Conservation (phyloP, 2,113 vertebrate species). For the Lagenorhynchus albirostris region DNA sequence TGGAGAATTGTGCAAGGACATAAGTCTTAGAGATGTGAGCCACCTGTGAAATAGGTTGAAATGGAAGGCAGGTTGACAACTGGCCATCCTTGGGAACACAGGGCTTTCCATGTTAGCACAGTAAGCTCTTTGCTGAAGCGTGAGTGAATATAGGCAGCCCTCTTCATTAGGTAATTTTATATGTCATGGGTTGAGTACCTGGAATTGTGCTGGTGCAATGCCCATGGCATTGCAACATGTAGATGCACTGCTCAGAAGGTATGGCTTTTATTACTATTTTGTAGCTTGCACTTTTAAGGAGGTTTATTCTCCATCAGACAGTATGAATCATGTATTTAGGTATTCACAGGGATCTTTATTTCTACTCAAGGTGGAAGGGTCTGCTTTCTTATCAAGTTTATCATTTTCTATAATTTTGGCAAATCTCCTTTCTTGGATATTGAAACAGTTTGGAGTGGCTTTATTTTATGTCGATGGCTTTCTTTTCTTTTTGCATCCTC, state of each 20-base stretch:
- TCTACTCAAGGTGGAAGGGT: background rate
- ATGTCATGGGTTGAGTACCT: background rate
- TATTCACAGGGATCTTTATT: background rate
- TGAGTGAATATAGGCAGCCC: background rate
- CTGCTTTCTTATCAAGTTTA: background rate
- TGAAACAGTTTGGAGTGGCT: background rate
- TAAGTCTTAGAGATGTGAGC: background rate
- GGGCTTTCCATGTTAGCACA: background rate
- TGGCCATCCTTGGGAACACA: background rate
- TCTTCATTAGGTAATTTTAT: background rate
- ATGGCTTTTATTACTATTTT: background rate
- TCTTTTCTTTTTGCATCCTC: background rate
- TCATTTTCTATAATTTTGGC: background rate
- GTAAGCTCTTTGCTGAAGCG: background rate
- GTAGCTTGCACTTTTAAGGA: background rate
- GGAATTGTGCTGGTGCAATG: background rate
- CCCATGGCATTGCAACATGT: background rate
- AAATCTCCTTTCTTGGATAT: background rate
- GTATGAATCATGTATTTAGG: background rate
- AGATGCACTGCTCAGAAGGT: background rate
- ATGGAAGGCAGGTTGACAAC: background rate
- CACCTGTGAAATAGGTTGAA: background rate
- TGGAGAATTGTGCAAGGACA: background rate
- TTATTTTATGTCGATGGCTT: background rate
- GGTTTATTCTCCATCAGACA: background rate